Percentiles rank a stretch among this genome's conserved stretches.
These are phyloP conservation scores for Thysanoteuthis rhombus DNA, from an alignment of 2,888 invertebrate genomes.

Conservation along the genomic window DNA sequence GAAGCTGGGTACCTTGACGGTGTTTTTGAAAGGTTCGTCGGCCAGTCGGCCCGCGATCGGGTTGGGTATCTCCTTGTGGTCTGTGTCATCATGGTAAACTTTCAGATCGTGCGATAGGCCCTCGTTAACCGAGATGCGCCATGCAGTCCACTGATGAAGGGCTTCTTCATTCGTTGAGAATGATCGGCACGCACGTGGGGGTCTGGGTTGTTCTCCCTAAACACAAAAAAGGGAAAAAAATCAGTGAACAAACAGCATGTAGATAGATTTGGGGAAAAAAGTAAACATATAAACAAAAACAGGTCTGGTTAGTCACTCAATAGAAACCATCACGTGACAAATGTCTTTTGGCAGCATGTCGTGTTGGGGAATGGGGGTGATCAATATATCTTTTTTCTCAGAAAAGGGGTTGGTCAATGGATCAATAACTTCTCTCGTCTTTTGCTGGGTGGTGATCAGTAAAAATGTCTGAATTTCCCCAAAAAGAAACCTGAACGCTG, in stretches of 20 bases:
- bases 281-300: not conserved
- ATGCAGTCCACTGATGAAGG: not conserved
- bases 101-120: not conserved
- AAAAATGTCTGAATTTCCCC: too few species aligned
- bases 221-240: not conserved
- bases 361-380: too few species aligned
- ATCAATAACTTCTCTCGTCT: too few species aligned
- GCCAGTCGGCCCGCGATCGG: not conserved
- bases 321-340: too few species aligned
- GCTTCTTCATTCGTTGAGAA: not conserved
- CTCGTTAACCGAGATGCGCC: conserved; percentile 23
- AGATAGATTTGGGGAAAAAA: too few species aligned
- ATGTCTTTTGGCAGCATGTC: too few species aligned
- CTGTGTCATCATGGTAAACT: not conserved
- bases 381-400: too few species aligned
- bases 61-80: not conserved
- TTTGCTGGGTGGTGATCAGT: too few species aligned
- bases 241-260: not conserved
- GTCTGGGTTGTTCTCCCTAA: not conserved
- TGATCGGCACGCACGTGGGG: not conserved
- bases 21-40: not conserved
- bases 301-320: too few species aligned
- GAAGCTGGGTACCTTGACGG: not conserved
- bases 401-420: too few species aligned
- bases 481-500: too few species aligned